Base-by-base conservation (phyloP, 2,888 invertebrate species). In the Eristalis arbustorum region DNA sequence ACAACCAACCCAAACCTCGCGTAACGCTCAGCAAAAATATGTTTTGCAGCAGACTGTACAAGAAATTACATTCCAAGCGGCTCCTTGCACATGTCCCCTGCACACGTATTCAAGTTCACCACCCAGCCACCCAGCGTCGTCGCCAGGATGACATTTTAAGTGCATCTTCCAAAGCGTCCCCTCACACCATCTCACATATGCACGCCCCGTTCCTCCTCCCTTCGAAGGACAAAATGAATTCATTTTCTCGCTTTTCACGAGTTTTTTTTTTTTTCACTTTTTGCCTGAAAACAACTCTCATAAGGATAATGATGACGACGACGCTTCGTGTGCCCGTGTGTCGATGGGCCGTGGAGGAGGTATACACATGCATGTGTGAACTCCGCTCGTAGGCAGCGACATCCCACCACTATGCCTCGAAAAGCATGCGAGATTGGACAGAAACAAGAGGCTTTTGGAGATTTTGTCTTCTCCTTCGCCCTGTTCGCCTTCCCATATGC, bases 21-120 rank as follows among this genome's bases (percentile, higher is more conserved):
- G 31, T 5, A 10, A 13, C 25, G 4, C 59, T 1, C 23, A 25
- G 10, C 25, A 31, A 84, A 57, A 73, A 42, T 40, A 85, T 85
- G 82, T 85, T 85, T 85, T 85, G 85, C 85, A 73, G 69, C 71
- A 77, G 82, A 85, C 85, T 85, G 85, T 85, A 85, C 85, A 72
- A 66, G 62, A 75, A 57, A 72, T 68, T 72, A 63, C 40, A 56
- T 63, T 6, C 8, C 77, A 28, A 31, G 62, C 37, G 18, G 2
- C 40, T 40, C 67, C 69, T 40, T 68, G 68, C 79, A 84, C 80
- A 81, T 76, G 73, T 73, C 72, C 81, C 61, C 80, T 67, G 64
- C 31, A 22, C 25, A 40, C 18, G 73, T 75, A 68, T 82, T 85
- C 85, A 85, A 85, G 85, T 82, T 85, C 74, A 82, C 49, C 73